Evolutionary conservation across 2,113 vertebrate genomes (phyloP), one percentile per base, ranked within the genome.

Genomic region (Lates calcarifer): DNA sequence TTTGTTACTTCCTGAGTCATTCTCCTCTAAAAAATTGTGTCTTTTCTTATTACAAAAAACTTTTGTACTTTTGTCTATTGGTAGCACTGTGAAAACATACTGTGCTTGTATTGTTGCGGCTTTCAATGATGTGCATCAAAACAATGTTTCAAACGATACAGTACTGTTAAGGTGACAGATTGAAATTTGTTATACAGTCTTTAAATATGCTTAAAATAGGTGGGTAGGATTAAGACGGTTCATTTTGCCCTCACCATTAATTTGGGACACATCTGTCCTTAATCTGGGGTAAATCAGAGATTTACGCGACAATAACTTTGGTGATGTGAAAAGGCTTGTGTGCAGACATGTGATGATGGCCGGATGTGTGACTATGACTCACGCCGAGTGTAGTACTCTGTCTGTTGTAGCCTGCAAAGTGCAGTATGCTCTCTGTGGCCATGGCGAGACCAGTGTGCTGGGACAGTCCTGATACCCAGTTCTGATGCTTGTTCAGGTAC

Each of bases 401-500:
- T 51, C 95, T 96, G 95, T 99, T 99, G 94, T 98, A 99, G 82
- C 98, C 96, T 0, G 98, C 98, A 0, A 97, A 99, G 89, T 98
- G 96, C 66, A 99, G 93, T 62, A 99, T 97, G 63, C 98, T 98
- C 87, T 99, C 98, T 0, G 98, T 99, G 60, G 98, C 98, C 98
- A 99, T 98, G 43, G 98, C 98, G 73, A 99, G 92, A 15, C 98
- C 98, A 0, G 98, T 99, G 94, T 99, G 98, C 94, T 99, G 98
- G 4, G 97, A 97, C 76, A 99, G 87, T 3, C 98, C 98, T 0
- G 97, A 97, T 0, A 98, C 95, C 98, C 98, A 99, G 93, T 97
- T 99, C 93, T 99, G 97, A 87, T 97, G 97, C 71, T 98, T 99
- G 93, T 96, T 99, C 87, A 99, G 90, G 90, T 99, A 99, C 15